Evolutionary conservation across 1,140 invertebrate genomes (phyloP).

Genomic region (Neotoxoptera formosana): DNA sequence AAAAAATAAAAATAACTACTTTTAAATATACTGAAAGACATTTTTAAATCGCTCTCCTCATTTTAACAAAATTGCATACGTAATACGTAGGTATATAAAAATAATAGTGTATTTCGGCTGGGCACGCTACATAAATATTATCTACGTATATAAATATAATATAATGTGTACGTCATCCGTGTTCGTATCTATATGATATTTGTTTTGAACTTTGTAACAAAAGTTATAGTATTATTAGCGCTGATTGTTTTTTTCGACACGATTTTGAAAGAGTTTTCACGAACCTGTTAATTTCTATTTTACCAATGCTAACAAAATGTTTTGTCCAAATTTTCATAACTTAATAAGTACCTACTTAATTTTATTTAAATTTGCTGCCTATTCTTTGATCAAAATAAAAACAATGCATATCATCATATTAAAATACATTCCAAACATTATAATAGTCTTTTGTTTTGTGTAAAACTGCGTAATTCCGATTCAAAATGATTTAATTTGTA

Average conservation of each 20-base stretch:
- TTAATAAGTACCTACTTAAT: not conserved
- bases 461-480: not conserved
- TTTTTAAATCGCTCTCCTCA: not conserved
- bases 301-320: not conserved
- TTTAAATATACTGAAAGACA: not conserved
- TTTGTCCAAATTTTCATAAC: not conserved
- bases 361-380: not conserved
- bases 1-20: not conserved
- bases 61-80: not conserved
- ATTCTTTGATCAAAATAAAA: not conserved
- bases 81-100: not conserved
- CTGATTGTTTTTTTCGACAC: not conserved
- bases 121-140: not conserved
- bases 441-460: not conserved
- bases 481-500: not conserved
- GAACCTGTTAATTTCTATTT: not conserved
- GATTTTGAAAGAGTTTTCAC: not conserved
- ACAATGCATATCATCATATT: not conserved
- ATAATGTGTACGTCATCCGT: not conserved
- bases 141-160: not conserved
- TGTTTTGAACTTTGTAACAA: not conserved
- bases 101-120: not conserved
- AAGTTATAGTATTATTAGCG: not conserved
- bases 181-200: not conserved
- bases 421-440: not conserved